Evolutionary conservation across 1,140 invertebrate genomes (phyloP).

Genomic region (Portunus trituberculatus): DNA sequence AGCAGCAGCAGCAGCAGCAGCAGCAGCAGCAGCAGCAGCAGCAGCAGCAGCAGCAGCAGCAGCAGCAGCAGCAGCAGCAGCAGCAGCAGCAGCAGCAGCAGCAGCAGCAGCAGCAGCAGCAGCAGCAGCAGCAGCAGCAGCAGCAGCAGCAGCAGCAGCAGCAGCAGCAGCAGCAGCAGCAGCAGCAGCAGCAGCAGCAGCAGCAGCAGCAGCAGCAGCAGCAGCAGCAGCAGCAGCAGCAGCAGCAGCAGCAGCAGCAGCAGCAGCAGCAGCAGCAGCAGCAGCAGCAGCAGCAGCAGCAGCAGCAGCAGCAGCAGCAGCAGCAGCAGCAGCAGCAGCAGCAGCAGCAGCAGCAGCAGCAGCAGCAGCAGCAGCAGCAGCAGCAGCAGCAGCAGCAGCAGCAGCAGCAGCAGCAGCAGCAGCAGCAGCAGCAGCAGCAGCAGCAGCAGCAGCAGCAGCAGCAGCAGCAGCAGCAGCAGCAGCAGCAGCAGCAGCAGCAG

Average conservation of each 20-base stretch:
- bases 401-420: conserved; percentile 12
- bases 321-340: conserved; percentile 13
- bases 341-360: background rate
- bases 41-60: conserved; percentile 15
- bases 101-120: conserved; percentile 1
- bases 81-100: conserved; percentile 15
- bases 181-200: conserved; percentile 16
- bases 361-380: background rate
- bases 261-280: conserved; percentile 16
- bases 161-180: conserved; percentile 14
- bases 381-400: conserved; percentile 15
- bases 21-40: conserved; percentile 16
- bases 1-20: conserved; percentile 16
- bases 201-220: background rate
- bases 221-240: conserved; percentile 16
- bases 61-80: conserved; percentile 15
- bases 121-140: conserved; percentile 13
- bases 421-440: conserved; percentile 16
- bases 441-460: conserved; percentile 16
- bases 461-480: conserved; percentile 15
- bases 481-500: conserved; percentile 15
- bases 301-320: conserved; percentile 13
- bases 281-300: conserved; percentile 14
- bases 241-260: background rate
- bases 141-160: conserved; percentile 14